Evolutionary conservation across 2,797 vertebrate genomes (phyloP).

Genomic region (Kryptolebias ocellatus): DNA sequence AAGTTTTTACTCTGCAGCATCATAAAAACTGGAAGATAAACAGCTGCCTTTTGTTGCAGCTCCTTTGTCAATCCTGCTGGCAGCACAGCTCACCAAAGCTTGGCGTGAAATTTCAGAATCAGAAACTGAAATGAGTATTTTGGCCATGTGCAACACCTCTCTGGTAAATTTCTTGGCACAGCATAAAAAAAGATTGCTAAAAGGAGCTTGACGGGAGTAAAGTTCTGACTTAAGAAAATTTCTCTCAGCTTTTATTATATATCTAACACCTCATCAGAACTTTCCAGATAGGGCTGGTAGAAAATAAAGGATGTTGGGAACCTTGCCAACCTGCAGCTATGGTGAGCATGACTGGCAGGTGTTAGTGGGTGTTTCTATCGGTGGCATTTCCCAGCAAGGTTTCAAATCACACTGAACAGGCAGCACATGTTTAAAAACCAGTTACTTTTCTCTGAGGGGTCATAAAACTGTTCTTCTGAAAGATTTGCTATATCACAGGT

Average conservation of each 20-base stretch:
- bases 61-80: conserved; percentile 6
- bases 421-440: conserved; percentile 41
- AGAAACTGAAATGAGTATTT: conserved; percentile 12
- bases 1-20: conserved; percentile 11
- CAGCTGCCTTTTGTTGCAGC: conserved; percentile 3
- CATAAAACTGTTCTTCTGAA: conserved; percentile 34
- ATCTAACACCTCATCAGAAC: conserved; percentile 84
- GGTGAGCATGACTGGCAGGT: conserved; percentile 60
- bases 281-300: conserved; percentile 74
- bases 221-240: conserved; percentile 74
- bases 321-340: conserved; percentile 67
- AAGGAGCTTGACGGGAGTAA: conserved; percentile 51
- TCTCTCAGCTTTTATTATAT: conserved; percentile 78
- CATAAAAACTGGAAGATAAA: conserved; percentile 29
- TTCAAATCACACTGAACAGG: conserved; percentile 30
- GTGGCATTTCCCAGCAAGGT: conserved; percentile 51
- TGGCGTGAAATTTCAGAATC: conserved; percentile 3
- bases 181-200: conserved; percentile 50
- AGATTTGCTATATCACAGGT: not conserved
- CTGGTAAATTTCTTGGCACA: conserved; percentile 53
- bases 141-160: conserved; percentile 27
- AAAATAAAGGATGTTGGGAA: conserved; percentile 60
- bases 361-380: conserved; percentile 60
- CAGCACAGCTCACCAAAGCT: conserved; percentile 9
- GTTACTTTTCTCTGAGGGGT: conserved; percentile 16